Evolutionary conservation across 2,888 invertebrate genomes (phyloP).

Genomic region (Thysanoteuthis rhombus): DNA sequence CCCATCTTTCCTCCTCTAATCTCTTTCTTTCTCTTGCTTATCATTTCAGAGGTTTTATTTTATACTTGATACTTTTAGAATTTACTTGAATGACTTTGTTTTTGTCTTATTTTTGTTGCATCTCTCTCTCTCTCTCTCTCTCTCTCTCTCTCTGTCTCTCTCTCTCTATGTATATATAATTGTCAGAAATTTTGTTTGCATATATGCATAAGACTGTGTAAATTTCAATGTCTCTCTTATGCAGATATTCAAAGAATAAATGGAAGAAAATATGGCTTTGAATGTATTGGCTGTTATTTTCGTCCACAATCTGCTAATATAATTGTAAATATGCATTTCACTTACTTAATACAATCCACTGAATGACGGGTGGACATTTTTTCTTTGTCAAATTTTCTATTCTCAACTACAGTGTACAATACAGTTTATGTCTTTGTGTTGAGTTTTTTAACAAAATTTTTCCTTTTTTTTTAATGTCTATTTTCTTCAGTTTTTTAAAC

Average conservation of each 20-base stretch:
- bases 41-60: too few species aligned
- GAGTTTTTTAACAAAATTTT: too few species aligned
- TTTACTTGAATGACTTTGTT: too few species aligned
- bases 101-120: too few species aligned
- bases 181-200: neutral
- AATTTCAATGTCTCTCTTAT: neutral
- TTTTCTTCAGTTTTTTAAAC: neutral
- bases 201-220: neutral
- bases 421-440: neutral
- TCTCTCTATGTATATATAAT: neutral
- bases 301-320: neutral
- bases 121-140: neutral
- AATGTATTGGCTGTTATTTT: conserved; percentile 12
- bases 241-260: neutral
- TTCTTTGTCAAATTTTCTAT: neutral
- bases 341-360: neutral
- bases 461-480: neutral
- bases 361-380: neutral
- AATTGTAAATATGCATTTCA: conserved; percentile 12
- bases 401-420: neutral
- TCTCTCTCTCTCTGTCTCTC: neutral
- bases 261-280: neutral
- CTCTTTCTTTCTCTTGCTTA: neutral
- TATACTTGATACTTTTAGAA: too few species aligned
- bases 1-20: neutral